Evolutionary conservation across 2,888 invertebrate genomes (phyloP).

Genomic region (Latrodectus hesperus): DNA sequence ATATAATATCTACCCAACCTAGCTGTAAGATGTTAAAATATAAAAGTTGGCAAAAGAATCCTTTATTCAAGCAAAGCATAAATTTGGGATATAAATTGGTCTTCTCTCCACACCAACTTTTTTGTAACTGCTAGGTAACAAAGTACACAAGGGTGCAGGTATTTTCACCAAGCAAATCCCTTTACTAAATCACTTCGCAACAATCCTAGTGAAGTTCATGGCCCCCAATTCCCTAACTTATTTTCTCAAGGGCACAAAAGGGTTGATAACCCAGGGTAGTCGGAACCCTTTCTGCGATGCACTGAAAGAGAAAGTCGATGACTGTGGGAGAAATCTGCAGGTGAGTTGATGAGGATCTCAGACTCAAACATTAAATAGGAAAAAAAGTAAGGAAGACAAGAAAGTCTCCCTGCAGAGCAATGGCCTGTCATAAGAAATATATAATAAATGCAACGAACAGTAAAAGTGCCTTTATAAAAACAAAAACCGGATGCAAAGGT

Average conservation of each 20-base stretch:
- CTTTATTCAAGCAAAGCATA: too few species aligned
- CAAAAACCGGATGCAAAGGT: conserved; percentile 48
- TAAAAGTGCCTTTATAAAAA: conserved; percentile 19
- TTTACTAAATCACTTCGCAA: conserved; percentile 36
- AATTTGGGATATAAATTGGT: too few species aligned
- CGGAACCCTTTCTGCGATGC: conserved; percentile 13
- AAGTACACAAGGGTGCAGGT: conserved; percentile 51
- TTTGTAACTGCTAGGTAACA: too few species aligned
- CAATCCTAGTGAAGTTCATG: conserved; percentile 40
- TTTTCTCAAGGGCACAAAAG: conserved; percentile 56
- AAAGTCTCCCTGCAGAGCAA: conserved; percentile 43
- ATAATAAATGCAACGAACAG: neutral
- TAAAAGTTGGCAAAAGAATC: too few species aligned
- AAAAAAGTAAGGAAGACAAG: conserved; percentile 19
- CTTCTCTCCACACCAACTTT: too few species aligned
- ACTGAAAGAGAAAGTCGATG: conserved; percentile 29
- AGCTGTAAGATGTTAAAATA: too few species aligned
- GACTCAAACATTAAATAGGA: neutral
- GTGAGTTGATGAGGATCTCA: conserved; percentile 42
- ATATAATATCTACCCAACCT: too few species aligned
- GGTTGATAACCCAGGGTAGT: conserved; percentile 50
- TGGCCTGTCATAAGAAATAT: conserved; percentile 46
- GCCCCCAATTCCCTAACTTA: conserved; percentile 17
- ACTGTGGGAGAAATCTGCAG: conserved; percentile 52
- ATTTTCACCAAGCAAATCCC: conserved; percentile 62